A percentile compares a stretch with the other conserved stretches of the same genome.
Evolutionary conservation across 2,888 invertebrate genomes (phyloP).

Genomic region (Dendrolimus houi): DNA sequence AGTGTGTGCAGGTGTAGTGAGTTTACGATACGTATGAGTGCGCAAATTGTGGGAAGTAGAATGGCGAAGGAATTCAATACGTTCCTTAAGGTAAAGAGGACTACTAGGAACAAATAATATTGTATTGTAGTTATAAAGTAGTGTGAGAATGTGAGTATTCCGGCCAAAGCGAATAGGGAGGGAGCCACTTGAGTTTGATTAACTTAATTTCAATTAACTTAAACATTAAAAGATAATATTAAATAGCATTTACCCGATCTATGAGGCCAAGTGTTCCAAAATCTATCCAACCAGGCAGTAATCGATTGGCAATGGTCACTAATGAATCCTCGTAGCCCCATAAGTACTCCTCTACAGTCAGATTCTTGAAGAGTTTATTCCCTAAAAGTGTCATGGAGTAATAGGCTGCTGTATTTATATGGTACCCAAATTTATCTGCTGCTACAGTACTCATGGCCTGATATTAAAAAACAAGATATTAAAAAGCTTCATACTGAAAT

Average conservation of each 20-base stretch:
- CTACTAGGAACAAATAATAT: no score
- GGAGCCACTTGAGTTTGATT: no score
- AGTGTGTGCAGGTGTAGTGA: no score
- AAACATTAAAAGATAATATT: no score
- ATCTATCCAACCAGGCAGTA: slow-evolving; percentile 87
- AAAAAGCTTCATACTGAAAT: neutral
- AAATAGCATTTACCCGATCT: slow-evolving; percentile 80
- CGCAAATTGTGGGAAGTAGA: no score
- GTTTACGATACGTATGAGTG: no score
- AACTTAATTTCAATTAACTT: no score
- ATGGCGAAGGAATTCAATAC: no score
- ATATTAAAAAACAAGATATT: slow-evolving; percentile 1
- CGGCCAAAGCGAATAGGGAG: no score
- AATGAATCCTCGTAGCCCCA: slow-evolving; percentile 91
- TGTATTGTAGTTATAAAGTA: no score
- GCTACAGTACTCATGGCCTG: slow-evolving; percentile 61
- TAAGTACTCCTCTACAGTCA: slow-evolving; percentile 82
- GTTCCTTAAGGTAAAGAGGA: no score
- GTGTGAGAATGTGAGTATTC: no score
- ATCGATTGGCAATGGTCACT: slow-evolving; percentile 81
- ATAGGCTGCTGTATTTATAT: slow-evolving; percentile 80
- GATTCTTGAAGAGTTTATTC: slow-evolving; percentile 79
- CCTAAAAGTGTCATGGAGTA: slow-evolving; percentile 79
- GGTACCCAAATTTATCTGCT: slow-evolving; percentile 52
- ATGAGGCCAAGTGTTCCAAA: slow-evolving; percentile 88